Evolutionary conservation across 2,888 invertebrate species (phyloP), one percentile per base, ranked within the genome.

Genomic region (Drosophila tripunctata): DNA sequence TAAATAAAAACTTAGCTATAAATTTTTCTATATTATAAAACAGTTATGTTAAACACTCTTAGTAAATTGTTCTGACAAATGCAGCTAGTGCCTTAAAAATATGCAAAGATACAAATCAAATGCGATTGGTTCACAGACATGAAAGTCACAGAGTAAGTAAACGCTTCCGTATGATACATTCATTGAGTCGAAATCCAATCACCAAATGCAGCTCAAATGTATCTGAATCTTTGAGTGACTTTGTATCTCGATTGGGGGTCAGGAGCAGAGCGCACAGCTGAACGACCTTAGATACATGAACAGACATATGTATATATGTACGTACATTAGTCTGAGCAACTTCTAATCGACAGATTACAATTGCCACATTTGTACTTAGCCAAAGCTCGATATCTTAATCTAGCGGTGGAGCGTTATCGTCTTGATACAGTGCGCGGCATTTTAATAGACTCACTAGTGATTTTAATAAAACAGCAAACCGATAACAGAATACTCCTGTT

Each of bases 241-340:
- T 47, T 47, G 22, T 35, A 48, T 48, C 47, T 35, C n/a, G 21
- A 8, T 38, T 50, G 15, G 27, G 44, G 71, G 65, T 57, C 65
- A 52, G 43, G 6, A 24, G 10, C 14, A 24, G 8, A 41, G 22
- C 22, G 17, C 14, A 30, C 36, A 38, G 45, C 36, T 52, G 4
- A 33, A 14, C 21, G 44, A 63, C 64, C 56, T 67, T 24, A 48
- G 33, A 12, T 22, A 44, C 54, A n/a, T n/a, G n/a, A n/a, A n/a
- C n/a, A n/a, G n/a, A n/a, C n/a, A n/a, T n/a, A n/a, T n/a, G n/a
- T n/a, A n/a, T n/a, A n/a, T n/a, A n/a, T n/a, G n/a, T n/a, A n/a
- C n/a, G n/a, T n/a, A n/a, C n/a, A n/a, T n/a, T n/a, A n/a, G n/a
- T n/a, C n/a, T n/a, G 35, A 21, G 17, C 17, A 24, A 15, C 38